These are phyloP conservation scores for Cryptomyrus ogoouensis DNA, from an alignment of 2,113 vertebrate species.

Conservation along the genomic window DNA sequence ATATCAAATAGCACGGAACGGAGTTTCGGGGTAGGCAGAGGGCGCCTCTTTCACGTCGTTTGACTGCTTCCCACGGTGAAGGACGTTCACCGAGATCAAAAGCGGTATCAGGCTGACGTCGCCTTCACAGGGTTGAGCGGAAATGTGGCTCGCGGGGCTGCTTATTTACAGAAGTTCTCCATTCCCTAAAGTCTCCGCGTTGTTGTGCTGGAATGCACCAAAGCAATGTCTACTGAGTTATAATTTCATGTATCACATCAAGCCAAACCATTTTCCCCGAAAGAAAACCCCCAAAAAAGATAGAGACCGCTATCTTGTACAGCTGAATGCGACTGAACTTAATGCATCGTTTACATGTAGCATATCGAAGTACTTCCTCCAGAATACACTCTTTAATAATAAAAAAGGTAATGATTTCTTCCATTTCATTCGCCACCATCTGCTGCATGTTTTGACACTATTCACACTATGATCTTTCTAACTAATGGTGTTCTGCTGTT, in stretches of 20 bases:
- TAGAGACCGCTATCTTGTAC: neutral
- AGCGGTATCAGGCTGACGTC: neutral
- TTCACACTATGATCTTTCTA: neutral
- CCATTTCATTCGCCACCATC: neutral
- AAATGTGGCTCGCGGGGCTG: neutral
- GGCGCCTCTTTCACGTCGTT: neutral
- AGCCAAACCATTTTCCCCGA: neutral
- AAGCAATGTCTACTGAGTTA: neutral
- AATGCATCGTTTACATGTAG: neutral
- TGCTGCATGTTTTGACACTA: neutral
- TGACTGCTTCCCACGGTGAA: neutral
- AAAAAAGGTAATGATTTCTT: neutral
- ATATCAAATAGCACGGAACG: neutral
- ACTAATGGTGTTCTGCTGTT: neutral
- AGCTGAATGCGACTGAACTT: neutral
- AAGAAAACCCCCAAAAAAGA: neutral
- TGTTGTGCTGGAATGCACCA: neutral
- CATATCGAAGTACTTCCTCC: neutral
- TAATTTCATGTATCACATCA: neutral
- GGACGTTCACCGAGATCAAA: neutral
- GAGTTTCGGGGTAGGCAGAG: neutral
- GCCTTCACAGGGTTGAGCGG: neutral
- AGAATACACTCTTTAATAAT: neutral
- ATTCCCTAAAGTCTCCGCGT: neutral
- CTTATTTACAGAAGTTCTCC: neutral